Evolutionary conservation across 2,113 vertebrate genomes (phyloP).

Genomic region (Channa maculata): DNA sequence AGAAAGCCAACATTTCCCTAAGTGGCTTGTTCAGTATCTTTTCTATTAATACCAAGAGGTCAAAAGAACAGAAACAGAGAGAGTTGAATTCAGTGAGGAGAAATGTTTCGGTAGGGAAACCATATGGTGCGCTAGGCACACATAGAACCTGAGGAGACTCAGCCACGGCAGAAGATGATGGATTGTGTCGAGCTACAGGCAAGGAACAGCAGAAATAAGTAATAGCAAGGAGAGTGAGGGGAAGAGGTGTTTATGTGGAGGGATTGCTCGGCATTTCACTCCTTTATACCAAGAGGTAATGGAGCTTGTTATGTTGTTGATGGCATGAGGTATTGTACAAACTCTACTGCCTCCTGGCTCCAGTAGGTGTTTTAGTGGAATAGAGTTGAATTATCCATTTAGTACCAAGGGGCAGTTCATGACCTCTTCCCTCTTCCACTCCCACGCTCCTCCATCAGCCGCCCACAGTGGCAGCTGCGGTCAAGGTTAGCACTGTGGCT

Average conservation of each 20-base stretch:
- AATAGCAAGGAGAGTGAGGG: slow-evolving; percentile 57
- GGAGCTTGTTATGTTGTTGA: slow-evolving; percentile 71
- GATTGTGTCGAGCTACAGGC: slow-evolving; percentile 55
- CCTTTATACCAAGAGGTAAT: slow-evolving; percentile 59
- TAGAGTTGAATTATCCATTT: slow-evolving; percentile 80
- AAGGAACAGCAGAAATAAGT: slow-evolving; percentile 54
- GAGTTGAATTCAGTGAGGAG: slow-evolving; percentile 36
- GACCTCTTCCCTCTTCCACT: slow-evolving; percentile 67
- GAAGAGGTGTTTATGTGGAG: slow-evolving; percentile 47
- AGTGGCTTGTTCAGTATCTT: slow-evolving; percentile 26
- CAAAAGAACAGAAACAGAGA: slow-evolving; percentile 38
- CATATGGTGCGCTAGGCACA: slow-evolving; percentile 42
- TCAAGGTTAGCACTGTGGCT: slow-evolving; percentile 70
- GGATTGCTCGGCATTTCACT: slow-evolving; percentile 45
- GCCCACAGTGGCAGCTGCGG: slow-evolving; percentile 59
- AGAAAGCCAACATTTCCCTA: slow-evolving; percentile 6
- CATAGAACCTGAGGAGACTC: slow-evolving; percentile 31
- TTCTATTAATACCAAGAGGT: slow-evolving; percentile 64
- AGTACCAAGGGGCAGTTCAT: slow-evolving; percentile 70
- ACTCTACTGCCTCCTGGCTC: slow-evolving; percentile 58
- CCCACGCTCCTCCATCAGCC: slow-evolving; percentile 67
- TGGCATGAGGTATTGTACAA: slow-evolving; percentile 62
- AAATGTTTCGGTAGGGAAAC: slow-evolving; percentile 37
- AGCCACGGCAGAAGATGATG: slow-evolving; percentile 58
- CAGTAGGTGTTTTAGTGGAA: slow-evolving; percentile 67